phyloP scores from a whole-genome alignment of 1,140 invertebrate genomes.

The Olivierus martensii region DNA sequence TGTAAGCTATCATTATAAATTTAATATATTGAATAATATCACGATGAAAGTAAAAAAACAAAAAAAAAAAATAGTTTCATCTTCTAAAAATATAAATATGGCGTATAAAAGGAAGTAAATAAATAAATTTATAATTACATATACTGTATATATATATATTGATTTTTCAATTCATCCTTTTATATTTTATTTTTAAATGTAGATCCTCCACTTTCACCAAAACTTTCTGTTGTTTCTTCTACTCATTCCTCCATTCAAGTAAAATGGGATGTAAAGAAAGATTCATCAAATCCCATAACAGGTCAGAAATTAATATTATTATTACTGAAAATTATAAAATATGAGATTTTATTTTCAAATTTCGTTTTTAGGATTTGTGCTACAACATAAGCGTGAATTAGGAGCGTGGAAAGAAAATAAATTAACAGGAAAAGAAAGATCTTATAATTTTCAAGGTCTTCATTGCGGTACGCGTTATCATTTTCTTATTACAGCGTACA shows the following conservation, averaged over 20 bases:
- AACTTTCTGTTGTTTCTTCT: constrained; percentile 12
- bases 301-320: too few relatives aligned
- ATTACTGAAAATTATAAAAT: too few relatives aligned
- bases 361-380: background rate
- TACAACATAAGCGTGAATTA: background rate
- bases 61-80: background rate
- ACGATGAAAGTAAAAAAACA: too few relatives aligned
- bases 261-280: constrained; percentile 19
- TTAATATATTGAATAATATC: too few relatives aligned
- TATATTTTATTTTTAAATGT: background rate
- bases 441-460: constrained; percentile 36
- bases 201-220: constrained; percentile 19
- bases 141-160: background rate
- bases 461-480: constrained; percentile 77
- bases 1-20: background rate
- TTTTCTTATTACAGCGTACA: constrained; percentile 73
- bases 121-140: too few relatives aligned
- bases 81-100: too few relatives aligned
- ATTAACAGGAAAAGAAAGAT: constrained; percentile 1
- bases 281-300: constrained; percentile 10
- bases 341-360: too few relatives aligned
- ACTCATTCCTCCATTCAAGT: constrained; percentile 15
- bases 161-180: too few relatives aligned
- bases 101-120: too few relatives aligned
- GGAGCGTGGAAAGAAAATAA: background rate